Evolutionary conservation across 2,797 vertebrate genomes (phyloP), one percentile per base, ranked within the genome.

Genomic region (Anguilla anguilla): DNA sequence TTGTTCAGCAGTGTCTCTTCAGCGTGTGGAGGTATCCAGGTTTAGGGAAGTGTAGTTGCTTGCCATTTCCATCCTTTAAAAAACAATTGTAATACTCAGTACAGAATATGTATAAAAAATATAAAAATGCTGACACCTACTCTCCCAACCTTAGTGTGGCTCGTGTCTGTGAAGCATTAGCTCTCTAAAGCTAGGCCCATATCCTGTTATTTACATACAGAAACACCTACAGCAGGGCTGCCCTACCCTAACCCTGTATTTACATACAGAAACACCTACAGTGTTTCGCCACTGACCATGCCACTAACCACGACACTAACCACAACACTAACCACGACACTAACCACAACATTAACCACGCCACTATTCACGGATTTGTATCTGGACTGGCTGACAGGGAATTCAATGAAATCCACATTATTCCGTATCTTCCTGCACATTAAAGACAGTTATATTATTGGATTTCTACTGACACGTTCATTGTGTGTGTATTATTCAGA

Each of bases 391-490:
- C 90, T 92, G 87, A 90, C 90, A 91, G 90, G 92, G 90, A 91
- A 92, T 91, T 94, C 93, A 94, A 93, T 94, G 90, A 93, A 95
- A 93, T 86, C 87, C 88, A 90, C 89, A 95, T 94, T 92, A 92
- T 87, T 89, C 90, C 90, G 91, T 94, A 31, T 72, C 90, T 93
- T 93, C 89, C 89, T 88, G 90, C 89, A 92, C 94, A 94, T 94
- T 94, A 95, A 93, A 72, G 67, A 93, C 93, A 93, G 90, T 93
- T 92, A 90, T 85, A 84, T 88, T 92, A 93, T 94, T 94, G 93
- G 90, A 93, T 95, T 93, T 91, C 91, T 90, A 93, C 92, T 91
- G 93, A 59, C 87, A 91, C 88, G 86, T 90, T 88, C 90, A 31
- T 86, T 85, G 91, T 90, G 89, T 61, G 88, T 90, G 89, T 92